Base-by-base conservation (phyloP, 2,888 invertebrate species). In the Campoplex nolae region DNA sequence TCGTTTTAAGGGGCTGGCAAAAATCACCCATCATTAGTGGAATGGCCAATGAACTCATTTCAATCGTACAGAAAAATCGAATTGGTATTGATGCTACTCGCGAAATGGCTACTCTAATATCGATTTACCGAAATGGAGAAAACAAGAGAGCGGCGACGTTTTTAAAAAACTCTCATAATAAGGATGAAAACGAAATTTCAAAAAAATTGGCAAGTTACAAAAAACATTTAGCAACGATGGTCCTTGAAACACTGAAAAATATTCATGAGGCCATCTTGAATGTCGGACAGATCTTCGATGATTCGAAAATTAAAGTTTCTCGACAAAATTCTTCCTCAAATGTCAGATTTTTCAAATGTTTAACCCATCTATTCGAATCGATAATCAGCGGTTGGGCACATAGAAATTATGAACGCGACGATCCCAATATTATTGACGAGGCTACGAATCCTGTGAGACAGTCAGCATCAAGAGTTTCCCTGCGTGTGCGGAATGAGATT, bases 261-360 rank as follows among this genome's bases (percentile, higher is more conserved):
- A 18, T 90, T 18, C 90, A 90, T 51, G 76, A 75, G 1, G 83
- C 88, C 0, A 58, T 84, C 0, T 45, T 82, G 4, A 83, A 74
- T 18, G 86, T 90, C 9, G 88, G 91, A 62, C 88, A 85, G 4
- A 80, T 89, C 35, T 54, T 92, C 9, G 70, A 89, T 7, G 86
- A 90, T 74, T 71, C 74, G 16, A 86, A 88, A 4, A 87, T 88
- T 18, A 84, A 87, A 13, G 58, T 28, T 51, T 56, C 75, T 1
- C 71, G 83, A n/a, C 28, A 77, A 0, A 35, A 87, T 68, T 79
- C 85, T 1, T 79, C 85, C 9, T 65, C 70, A 6, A 85, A 88
- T 65, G 54, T 86, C 2, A 11, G 51, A 51, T 56, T 87, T 13
- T 48, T 85, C 32, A 83, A 58, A 58, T 84, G 86, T 65, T 81